Base-by-base conservation (phyloP, 2,888 invertebrate genomes). In the Agonopterix alstromeriana region DNA sequence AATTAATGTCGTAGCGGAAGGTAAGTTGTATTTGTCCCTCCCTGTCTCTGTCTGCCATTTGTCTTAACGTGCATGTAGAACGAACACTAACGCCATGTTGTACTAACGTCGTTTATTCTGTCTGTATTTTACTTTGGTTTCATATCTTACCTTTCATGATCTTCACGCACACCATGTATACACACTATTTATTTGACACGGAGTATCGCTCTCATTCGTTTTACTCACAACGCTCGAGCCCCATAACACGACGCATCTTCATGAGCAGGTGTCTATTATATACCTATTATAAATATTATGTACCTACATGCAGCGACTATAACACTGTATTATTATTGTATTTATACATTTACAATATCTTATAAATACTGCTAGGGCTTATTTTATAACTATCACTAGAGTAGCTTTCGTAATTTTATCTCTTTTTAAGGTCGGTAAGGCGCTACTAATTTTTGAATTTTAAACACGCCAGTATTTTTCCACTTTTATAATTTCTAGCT, bases 11-110 rank as follows among this genome's bases (percentile, higher is more conserved):
- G 59, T 61, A 55, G 48, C 64, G 54, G 49, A 77, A 84, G 87
- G 87, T 88, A 87, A 88, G 87, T 68, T 3, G 27, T 27, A 27
- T 78, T 70, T 79, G 76, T 81, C 81, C 83, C 69, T 74, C 65
- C 66, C 73, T 77, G 73, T 82, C 73, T 77, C 70, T 82, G 77
- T 77, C 75, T 36, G 41, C 14, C 36, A 17, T 65, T 76, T 61
- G 69, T 63, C 75, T 64, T 74, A 55, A 70, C 75, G 70, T 81
- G 87, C 87, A 87, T 87, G 88, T 60, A 61, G 47, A 60, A 63
- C 67, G 71, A 70, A 77, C 70, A 62, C 60, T 65, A 58, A 56
- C 53, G 51, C 72, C 68, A 68, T 61, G 64, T 65, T 60, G 53
- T 61, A 62, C 57, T 60, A 54, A 60, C 62, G 60, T 70, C 68